Evolutionary conservation across 2,888 invertebrate species (phyloP).

Genomic region (Tipula confusa): DNA sequence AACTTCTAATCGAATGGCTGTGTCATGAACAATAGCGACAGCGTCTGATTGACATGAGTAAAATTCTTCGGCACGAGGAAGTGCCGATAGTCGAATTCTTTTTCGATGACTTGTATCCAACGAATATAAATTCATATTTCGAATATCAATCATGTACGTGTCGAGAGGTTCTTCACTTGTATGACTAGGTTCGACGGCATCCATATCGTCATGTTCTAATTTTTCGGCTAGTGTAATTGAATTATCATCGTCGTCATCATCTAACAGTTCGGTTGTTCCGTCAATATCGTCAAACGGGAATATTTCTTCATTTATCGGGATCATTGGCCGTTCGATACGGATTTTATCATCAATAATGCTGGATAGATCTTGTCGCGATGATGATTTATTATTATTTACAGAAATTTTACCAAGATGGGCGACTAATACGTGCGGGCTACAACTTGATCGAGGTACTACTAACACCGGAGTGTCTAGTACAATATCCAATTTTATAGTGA

Average conservation of each 20-base stretch:
- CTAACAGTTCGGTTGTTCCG: neutral
- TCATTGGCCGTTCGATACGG: constrained; percentile 35
- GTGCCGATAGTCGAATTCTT: constrained; percentile 42
- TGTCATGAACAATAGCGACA: constrained; percentile 86
- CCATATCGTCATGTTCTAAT: constrained; percentile 10
- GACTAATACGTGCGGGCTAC: constrained; percentile 78
- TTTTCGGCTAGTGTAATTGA: neutral
- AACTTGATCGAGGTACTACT: constrained; percentile 73
- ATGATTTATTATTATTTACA: constrained; percentile 50
- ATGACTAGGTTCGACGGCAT: neutral
- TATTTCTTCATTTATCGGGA: constrained; percentile 37
- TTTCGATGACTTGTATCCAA: constrained; percentile 57
- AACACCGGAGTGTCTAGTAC: constrained; percentile 88
- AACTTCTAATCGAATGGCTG: constrained; percentile 69
- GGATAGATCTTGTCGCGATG: constrained; percentile 15
- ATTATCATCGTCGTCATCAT: constrained; percentile 33
- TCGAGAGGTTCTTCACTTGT: constrained; percentile 36
- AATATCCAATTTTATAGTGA: constrained; percentile 58
- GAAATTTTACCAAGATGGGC: constrained; percentile 89
- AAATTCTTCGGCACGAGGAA: constrained; percentile 61
- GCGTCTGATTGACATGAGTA: constrained; percentile 71
- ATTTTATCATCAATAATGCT: constrained; percentile 31
- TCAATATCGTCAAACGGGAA: neutral
- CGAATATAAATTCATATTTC: constrained; percentile 85
- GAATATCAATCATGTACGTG: constrained; percentile 64